Evolutionary conservation across 2,888 invertebrate species (phyloP), one percentile per base, ranked within the genome.

Genomic region (Nephrocerus scutellatus): DNA sequence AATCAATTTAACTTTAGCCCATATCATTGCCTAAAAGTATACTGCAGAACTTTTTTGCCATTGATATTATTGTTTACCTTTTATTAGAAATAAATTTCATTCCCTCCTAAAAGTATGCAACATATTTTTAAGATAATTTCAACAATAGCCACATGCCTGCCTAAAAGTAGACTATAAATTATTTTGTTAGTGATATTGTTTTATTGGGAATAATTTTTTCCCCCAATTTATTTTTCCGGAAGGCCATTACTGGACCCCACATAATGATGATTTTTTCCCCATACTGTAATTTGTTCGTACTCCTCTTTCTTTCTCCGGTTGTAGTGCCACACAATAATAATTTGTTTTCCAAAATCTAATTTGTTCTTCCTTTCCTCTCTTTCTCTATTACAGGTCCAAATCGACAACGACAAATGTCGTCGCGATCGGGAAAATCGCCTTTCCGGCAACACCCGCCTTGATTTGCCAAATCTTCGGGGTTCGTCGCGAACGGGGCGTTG

Each of bases 361-460:
- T n/a, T n/a, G n/a, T 10, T 21, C 6, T 21, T 24, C 22, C 23
- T 34, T 31, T 25, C 29, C 22, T 35, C 33, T 31, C 43, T 33
- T 33, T 34, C 30, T 18, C n/a, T 34, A 29, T 49, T 51, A 6
- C 54, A 69, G 69, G 63, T 69, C 57, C 69, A 68, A 55, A 54
- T 69, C 52, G 69, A 69, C 53, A 69, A 68, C 60, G 68, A 68
- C 52, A 68, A 69, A 59, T 58, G 63, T 55, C 64, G 67, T 55
- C 66, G 67, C 45, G 68, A 68, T 54, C 58, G 67, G 51, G 62
- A 62, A 36, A 49, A 43, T 36, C 59, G 59, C 40, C 44, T 58
- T 36, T 57, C 62, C 41, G 53, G 59, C 41, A 53, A 57, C 39
- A 41, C 55, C 41, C 62, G 63, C 30, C 51, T 67, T 44, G 68